Conservation (phyloP, 2,888 invertebrate genomes). For the Rhorus exstirpatorius region DNA sequence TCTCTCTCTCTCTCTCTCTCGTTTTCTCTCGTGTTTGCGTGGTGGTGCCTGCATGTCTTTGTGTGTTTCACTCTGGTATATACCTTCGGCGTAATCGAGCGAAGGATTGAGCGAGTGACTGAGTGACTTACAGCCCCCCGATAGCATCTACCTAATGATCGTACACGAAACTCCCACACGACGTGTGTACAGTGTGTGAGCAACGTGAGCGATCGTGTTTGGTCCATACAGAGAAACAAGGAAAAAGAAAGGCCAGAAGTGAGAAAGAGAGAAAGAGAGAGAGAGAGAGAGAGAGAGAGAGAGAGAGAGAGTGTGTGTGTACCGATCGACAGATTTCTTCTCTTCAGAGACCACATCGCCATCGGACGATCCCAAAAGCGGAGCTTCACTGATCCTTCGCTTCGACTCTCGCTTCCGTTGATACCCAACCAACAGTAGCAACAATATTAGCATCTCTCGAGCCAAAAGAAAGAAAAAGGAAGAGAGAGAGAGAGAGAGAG, state of each 20-base stretch:
- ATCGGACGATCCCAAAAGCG: constrained; percentile 74
- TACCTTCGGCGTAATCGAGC: constrained; percentile 78
- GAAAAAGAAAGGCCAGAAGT: neutral
- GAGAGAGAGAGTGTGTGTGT: too few relatives aligned
- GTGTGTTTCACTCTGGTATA: constrained; percentile 52
- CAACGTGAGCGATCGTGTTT: constrained; percentile 45
- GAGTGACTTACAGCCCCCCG: constrained; percentile 83
- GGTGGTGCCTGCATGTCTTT: constrained; percentile 25
- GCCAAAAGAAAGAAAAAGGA: constrained; percentile 4
- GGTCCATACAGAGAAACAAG: constrained; percentile 41
- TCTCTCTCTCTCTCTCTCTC: constrained; percentile 42
- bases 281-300: constrained; percentile 22
- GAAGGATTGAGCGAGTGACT: constrained; percentile 80
- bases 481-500: constrained; percentile 1
- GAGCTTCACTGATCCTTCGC: constrained; percentile 67
- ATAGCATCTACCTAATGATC: constrained; percentile 85
- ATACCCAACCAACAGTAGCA: constrained; percentile 46
- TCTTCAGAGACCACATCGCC: constrained; percentile 35
- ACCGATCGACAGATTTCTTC: constrained; percentile 63
- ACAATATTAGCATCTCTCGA: constrained; percentile 30
- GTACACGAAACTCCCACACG: constrained; percentile 84
- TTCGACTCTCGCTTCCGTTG: constrained; percentile 24
- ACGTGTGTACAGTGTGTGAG: constrained; percentile 59
- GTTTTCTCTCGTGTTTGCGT: constrained; percentile 36
- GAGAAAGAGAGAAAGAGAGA: constrained; percentile 17